Evolutionary conservation across 2,888 invertebrate species (phyloP).

Genomic region (Sturmia bella): DNA sequence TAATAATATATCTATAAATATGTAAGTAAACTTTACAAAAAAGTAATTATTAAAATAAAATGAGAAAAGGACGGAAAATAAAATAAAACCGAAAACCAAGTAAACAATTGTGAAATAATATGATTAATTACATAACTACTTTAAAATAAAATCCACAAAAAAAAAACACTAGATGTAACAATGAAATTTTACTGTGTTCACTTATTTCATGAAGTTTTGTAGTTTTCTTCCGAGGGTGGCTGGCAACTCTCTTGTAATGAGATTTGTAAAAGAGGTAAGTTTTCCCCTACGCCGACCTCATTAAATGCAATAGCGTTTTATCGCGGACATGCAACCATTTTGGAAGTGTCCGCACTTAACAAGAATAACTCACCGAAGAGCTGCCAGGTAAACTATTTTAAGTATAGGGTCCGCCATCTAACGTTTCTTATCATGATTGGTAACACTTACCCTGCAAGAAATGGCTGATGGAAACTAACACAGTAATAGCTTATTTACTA

Average conservation of each 20-base stretch:
- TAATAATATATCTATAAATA: slow-evolving; percentile 57
- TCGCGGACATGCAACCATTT: too few species aligned
- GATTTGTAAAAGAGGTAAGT: neutral
- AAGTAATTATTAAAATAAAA: slow-evolving; percentile 26
- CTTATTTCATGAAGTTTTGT: slow-evolving; percentile 32
- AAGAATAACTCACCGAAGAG: too few species aligned
- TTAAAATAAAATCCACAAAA: slow-evolving; percentile 60
- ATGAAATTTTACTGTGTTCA: slow-evolving; percentile 27
- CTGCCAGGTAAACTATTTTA: too few species aligned
- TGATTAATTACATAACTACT: slow-evolving; percentile 56
- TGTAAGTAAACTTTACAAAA: slow-evolving; percentile 60
- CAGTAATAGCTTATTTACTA: too few species aligned
- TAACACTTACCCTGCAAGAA: too few species aligned
- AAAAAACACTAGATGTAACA: slow-evolving; percentile 65
- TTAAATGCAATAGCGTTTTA: too few species aligned
- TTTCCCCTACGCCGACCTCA: neutral
- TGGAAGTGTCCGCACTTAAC: too few species aligned
- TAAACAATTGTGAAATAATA: slow-evolving; percentile 67
- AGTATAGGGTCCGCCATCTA: too few species aligned
- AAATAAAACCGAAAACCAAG: slow-evolving; percentile 41
- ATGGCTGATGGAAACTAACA: too few species aligned
- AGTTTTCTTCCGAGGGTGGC: neutral
- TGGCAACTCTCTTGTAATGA: neutral
- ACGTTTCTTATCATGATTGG: too few species aligned
- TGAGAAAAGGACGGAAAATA: neutral